A percentile compares a stretch with the other conserved stretches of the same genome.
These are phyloP conservation scores for Agelastica alni DNA, from an alignment of 2,888 invertebrate genomes.

Conservation along the genomic window DNA sequence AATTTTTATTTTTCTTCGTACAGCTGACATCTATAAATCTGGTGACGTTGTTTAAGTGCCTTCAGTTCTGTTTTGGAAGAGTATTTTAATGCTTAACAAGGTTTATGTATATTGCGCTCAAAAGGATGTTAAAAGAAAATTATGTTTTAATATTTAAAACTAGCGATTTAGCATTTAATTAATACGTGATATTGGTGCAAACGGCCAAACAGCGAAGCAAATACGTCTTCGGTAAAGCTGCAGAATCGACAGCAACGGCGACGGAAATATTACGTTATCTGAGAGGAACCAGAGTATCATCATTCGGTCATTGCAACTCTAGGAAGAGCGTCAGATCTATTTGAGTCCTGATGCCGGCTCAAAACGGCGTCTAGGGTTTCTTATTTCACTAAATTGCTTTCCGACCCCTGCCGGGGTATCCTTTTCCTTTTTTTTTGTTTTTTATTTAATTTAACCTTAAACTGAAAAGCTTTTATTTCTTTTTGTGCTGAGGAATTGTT, in stretches of 20 bases:
- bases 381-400: neutral
- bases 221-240: conserved; percentile 28
- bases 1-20: too few relatives aligned
- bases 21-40: too few relatives aligned
- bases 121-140: too few relatives aligned
- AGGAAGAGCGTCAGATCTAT: conserved; percentile 11
- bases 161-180: too few relatives aligned
- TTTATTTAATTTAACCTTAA: neutral
- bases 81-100: too few relatives aligned
- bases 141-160: too few relatives aligned
- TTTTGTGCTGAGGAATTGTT: neutral
- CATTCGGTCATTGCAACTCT: conserved; percentile 11
- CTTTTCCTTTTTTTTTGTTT: neutral
- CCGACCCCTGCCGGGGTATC: neutral
- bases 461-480: neutral
- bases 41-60: too few relatives aligned
- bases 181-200: neutral
- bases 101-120: too few relatives aligned
- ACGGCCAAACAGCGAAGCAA: neutral
- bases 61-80: too few relatives aligned
- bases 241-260: conserved; percentile 19
- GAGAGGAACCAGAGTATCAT: conserved; percentile 5
- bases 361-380: neutral
- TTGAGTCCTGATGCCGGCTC: conserved; percentile 6
- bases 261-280: conserved; percentile 14